Evolutionary conservation across 1,140 invertebrate species (phyloP).

Genomic region (Archivesica marissinica): DNA sequence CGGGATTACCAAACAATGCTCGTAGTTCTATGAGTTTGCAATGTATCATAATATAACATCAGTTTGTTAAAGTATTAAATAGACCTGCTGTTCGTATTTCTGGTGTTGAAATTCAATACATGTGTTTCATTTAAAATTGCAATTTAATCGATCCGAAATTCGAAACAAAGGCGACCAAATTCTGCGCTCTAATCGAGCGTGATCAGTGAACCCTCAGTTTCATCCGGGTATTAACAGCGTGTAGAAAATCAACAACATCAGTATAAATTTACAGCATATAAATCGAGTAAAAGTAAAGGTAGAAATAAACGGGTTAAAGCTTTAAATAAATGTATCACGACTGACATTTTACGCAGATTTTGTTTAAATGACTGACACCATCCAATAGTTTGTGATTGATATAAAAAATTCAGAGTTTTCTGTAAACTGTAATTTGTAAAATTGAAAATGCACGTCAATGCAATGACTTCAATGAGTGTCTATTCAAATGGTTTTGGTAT

Average conservation of each 20-base stretch:
- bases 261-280: conserved; percentile 7
- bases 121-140: not conserved
- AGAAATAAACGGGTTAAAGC: not conserved
- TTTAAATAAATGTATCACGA: conserved; percentile 5
- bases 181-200: conserved; percentile 35
- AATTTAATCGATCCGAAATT: not conserved
- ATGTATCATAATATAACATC: too few relatives aligned
- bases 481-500: conserved; percentile 19
- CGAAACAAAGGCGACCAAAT: not conserved
- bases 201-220: conserved; percentile 20
- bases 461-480: conserved; percentile 23
- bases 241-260: conserved; percentile 49
- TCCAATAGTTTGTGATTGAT: conserved; percentile 37
- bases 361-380: conserved; percentile 28
- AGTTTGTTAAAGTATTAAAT: too few relatives aligned
- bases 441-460: conserved; percentile 54
- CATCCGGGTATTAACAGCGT: conserved; percentile 50
- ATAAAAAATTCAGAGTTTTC: conserved; percentile 28
- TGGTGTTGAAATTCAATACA: too few relatives aligned
- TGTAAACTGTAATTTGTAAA: too few relatives aligned
- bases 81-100: too few relatives aligned
- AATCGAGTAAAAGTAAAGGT: conserved; percentile 2
- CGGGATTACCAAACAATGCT: too few relatives aligned
- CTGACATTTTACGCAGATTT: not conserved
- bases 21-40: too few relatives aligned